A percentile compares a stretch with the other conserved stretches of the same genome.
These are phyloP conservation scores for Phodopus roborovskii DNA, from an alignment of 2,113 vertebrate genomes.

Conservation along the genomic window DNA sequence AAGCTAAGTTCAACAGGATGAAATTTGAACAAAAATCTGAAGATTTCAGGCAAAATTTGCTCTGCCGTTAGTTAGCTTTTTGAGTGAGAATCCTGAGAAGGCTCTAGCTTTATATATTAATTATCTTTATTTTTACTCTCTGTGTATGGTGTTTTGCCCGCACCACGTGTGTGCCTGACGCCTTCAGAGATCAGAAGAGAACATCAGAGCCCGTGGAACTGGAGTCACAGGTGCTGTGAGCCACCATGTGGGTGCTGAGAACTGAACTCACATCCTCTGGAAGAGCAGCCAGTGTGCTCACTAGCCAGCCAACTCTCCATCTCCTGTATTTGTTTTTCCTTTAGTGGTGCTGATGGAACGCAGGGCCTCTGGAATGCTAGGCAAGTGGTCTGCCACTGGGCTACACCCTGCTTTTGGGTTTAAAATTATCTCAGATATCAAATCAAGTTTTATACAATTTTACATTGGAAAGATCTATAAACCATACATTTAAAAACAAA, in stretches of 20 bases:
- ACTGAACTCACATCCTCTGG: not conserved
- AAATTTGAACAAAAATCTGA: slow-evolving; percentile 33
- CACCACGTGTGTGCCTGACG: not conserved
- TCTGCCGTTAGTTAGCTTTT: not conserved
- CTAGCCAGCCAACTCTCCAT: not conserved
- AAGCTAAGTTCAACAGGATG: not conserved
- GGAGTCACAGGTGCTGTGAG: not conserved
- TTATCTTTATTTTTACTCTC: not conserved
- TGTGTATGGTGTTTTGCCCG: not conserved
- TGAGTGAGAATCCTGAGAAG: not conserved
- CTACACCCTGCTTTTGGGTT: not conserved
- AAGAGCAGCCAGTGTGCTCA: not conserved
- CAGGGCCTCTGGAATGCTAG: not conserved
- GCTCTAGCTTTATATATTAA: not conserved
- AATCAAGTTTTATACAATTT: slow-evolving; percentile 22
- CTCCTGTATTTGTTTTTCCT: not conserved
- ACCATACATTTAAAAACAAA: not conserved
- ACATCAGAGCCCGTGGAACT: not conserved
- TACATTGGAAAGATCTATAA: not conserved
- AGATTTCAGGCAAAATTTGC: not conserved
- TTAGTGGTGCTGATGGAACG: not conserved
- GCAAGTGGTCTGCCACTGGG: not conserved
- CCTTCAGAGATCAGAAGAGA: not conserved
- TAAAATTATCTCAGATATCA: slow-evolving; percentile 35
- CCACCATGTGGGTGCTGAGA: not conserved